These are phyloP conservation scores for Aphidoletes aphidimyza DNA, from an alignment of 2,888 invertebrate genomes.

Conservation along the genomic window DNA sequence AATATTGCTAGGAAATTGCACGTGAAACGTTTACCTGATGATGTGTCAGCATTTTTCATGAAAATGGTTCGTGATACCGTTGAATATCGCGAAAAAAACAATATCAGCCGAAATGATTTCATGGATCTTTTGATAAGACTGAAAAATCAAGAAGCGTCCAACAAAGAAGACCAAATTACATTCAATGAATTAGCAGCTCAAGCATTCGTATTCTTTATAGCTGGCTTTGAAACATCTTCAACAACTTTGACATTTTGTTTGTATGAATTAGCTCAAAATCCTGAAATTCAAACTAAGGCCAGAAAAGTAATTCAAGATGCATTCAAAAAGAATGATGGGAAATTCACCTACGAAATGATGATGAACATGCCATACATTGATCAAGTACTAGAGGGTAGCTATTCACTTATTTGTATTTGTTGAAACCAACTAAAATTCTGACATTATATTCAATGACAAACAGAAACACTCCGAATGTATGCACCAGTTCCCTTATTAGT, in stretches of 20 bases:
- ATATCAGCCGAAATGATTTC: conserved; percentile 62
- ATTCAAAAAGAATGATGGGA: conserved; percentile 32
- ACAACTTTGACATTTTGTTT: conserved; percentile 61
- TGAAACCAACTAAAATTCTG: too few species aligned
- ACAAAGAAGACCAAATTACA: too few species aligned
- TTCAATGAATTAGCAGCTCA: conserved; percentile 58
- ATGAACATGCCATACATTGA: conserved; percentile 56
- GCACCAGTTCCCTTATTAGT: too few species aligned
- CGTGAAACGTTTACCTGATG: conserved; percentile 58
- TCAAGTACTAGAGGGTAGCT: neutral
- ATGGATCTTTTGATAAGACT: conserved; percentile 61
- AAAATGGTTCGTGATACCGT: conserved; percentile 62
- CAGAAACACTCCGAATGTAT: too few species aligned
- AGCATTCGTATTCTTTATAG: conserved; percentile 61
- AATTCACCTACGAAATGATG: conserved; percentile 56
- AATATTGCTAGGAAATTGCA: conserved; percentile 57
- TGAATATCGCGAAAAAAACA: conserved; percentile 61
- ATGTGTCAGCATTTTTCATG: conserved; percentile 62
- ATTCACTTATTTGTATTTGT: too few species aligned
- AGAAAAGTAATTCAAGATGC: conserved; percentile 53
- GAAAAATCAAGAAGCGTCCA: too few species aligned
- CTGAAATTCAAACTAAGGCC: conserved; percentile 55
- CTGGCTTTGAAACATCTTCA: conserved; percentile 63
- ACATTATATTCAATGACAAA: too few species aligned
- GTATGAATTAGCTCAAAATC: conserved; percentile 59